Base-by-base conservation (phyloP, 2,888 invertebrate species). In the Hyposoter didymator region DNA sequence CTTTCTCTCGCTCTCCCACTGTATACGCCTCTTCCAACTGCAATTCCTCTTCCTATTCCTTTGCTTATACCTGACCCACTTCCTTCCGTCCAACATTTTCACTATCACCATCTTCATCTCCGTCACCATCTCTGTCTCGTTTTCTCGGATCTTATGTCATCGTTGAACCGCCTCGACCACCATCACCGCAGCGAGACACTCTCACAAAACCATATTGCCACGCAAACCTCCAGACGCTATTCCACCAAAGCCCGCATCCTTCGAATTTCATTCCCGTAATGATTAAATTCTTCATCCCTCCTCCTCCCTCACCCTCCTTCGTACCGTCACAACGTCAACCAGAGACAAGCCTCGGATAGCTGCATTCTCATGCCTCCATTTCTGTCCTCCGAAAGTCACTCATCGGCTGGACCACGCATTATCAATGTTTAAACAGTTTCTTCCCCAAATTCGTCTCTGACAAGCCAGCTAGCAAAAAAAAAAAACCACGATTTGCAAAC, bases 221-320 rank as follows among this genome's bases (percentile, higher is more conserved):
- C 84, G 64, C 67, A 78, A 79, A 82, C 75, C 84, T 69, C 59
- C 76, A 69, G 73, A 72, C 84, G 85, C 87, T 82, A 84, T 87
- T 87, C 87, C 73, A 87, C 88, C 84, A 88, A 87, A 80, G 82
- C 69, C 35, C 49, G 84, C 85, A 88, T 88, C 88, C 87, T 86
- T 88, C 87, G 88, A 87, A 88, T 88, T 88, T 88, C 86, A 88
- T 88, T 87, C 84, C 83, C 78, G 87, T 87, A 88, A 88, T 88
- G 88, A 88, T 88, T 88, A 88, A 88, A 88, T 88, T 88, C 88
- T 88, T 88, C 85, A 66, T 66, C 66, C 66, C 32, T 66, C 35
- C 66, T 66, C 28, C 59, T 59, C 28, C 59, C 59, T 0, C 17
- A 8, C 14, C 5, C 4, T 28, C 28, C 59, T 28, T 59, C 59